Evolutionary conservation across 2,888 invertebrate species (phyloP), one percentile per base, ranked within the genome.

Genomic region (Cataglyphis albicans): DNA sequence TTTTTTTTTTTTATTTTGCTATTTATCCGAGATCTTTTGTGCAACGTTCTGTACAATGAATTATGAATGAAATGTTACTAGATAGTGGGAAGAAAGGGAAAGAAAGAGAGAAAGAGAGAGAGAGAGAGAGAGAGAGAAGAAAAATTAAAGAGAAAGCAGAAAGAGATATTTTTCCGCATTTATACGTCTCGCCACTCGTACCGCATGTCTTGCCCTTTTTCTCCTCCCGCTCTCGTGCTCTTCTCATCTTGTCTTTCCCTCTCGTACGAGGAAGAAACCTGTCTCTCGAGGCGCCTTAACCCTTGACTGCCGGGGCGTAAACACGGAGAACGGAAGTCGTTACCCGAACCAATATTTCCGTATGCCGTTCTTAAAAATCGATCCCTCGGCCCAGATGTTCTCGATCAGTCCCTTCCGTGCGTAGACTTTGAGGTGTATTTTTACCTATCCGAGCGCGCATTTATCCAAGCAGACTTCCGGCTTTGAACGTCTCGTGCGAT

Each of bases 261-360:
- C 21, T 84, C 59, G 48, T 29, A 70, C 44, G 73, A 21, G 21
- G 65, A 85, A 76, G 75, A 48, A 76, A 70, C 72, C 84, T 57
- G 64, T 82, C 85, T 74, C 84, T 85, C 65, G 48, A 64, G 75
- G 57, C 82, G 86, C 41, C 73, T 86, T 86, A 86, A 85, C 84
- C 82, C 86, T 86, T 86, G 86, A 86, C 86, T 83, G 75, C 35
- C 55, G 86, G 48, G 85, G 81, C 86, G 86, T 86, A 76, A 86
- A 86, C 81, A 76, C 78, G 82, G 38, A 35, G 61, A 85, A 70
- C 83, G 85, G 86, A 86, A 83, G 75, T 86, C 86, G 86, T 86
- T 84, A 84, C 76, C 73, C 72, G 86, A 73, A 73, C 81, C 84
- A 82, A 87, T 86, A 86, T 84, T 82, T 86, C 74, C 78, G 82